phyloP scores from a whole-genome alignment of 2,888 invertebrate species.

The Ernsta delagoae region DNA sequence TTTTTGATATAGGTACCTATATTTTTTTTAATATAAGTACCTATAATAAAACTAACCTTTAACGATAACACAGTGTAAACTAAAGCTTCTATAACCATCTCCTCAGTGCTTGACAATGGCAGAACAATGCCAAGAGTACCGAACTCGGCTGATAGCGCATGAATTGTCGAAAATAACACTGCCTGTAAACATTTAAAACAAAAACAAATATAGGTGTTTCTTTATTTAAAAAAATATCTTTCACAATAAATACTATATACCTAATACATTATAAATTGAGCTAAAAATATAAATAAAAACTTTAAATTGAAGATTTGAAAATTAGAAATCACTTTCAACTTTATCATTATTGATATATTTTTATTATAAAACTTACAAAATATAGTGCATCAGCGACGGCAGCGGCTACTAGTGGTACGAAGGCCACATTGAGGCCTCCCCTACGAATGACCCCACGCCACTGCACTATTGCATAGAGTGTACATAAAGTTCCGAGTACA shows the following conservation, averaged over 20 bases:
- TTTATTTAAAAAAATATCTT: too few species aligned
- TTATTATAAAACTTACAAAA: conserved; percentile 61
- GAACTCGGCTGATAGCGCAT: conserved; percentile 71
- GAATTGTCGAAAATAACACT: conserved; percentile 61
- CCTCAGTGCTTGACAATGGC: conserved; percentile 63
- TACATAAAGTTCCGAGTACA: conserved; percentile 56
- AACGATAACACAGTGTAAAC: conserved; percentile 60
- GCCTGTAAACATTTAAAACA: conserved; percentile 52
- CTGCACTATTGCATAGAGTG: conserved; percentile 60
- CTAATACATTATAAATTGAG: too few species aligned
- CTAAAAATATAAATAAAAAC: too few species aligned
- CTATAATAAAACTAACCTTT: conserved; percentile 58
- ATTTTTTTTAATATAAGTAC: too few species aligned
- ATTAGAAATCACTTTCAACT: too few species aligned
- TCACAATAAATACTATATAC: too few species aligned
- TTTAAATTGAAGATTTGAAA: too few species aligned
- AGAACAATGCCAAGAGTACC: conserved; percentile 66
- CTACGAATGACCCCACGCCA: conserved; percentile 66
- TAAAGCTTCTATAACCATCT: conserved; percentile 58
- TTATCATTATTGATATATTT: too few species aligned
- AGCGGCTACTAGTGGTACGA: conserved; percentile 60
- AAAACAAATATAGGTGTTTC: too few species aligned
- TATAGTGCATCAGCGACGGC: conserved; percentile 66
- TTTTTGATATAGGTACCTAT: too few species aligned
- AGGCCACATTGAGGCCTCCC: conserved; percentile 57